Evolutionary conservation across 2,888 invertebrate species (phyloP), one percentile per base, ranked within the genome.

Genomic region (Atethmia centrago): DNA sequence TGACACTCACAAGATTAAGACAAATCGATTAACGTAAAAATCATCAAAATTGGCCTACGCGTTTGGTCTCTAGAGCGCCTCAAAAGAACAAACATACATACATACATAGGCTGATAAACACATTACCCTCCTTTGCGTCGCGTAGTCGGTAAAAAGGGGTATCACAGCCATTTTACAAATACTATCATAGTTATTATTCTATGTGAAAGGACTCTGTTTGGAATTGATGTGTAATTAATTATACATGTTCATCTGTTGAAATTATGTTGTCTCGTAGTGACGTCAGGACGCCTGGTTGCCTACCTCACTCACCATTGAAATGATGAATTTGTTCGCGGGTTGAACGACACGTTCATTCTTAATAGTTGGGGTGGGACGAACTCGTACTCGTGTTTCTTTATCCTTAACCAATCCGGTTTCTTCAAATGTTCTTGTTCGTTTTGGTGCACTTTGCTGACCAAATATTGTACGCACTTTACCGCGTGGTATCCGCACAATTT

Each of bases 171-270:
- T 51, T 51, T 51, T 14, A 61, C 16, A 21, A 36, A 45, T 25
- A 42, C 28, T 14, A n/a, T 31, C 21, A 25, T 45, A 49, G 14
- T 25, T 51, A 28, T 68, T 51, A 42, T 25, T 81, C 80, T 74
- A 80, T 83, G 80, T 83, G 83, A 80, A 83, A 83, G 80, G 74
- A 71, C 84, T 83, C 74, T 83, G 74, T 65, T 73, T 49, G 58
- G 21, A 61, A 70, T 72, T 71, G 40, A 28, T 64, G 31, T 68
- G 19, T 59, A 40, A 77, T 51, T 59, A 40, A 77, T 51, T 25
- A 31, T 42, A 47, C 21, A 19, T 47, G 10, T 25, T 58, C 28
- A 25, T 61, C 14, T 12, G 36, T 53, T 47, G 21, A 53, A 53
- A 28, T 61, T 51, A 64, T 64, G 40, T 49, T 55, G 42, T 63